Evolutionary conservation across 2,113 vertebrate genomes (phyloP).

Genomic region (Pachycephala philippinensis): DNA sequence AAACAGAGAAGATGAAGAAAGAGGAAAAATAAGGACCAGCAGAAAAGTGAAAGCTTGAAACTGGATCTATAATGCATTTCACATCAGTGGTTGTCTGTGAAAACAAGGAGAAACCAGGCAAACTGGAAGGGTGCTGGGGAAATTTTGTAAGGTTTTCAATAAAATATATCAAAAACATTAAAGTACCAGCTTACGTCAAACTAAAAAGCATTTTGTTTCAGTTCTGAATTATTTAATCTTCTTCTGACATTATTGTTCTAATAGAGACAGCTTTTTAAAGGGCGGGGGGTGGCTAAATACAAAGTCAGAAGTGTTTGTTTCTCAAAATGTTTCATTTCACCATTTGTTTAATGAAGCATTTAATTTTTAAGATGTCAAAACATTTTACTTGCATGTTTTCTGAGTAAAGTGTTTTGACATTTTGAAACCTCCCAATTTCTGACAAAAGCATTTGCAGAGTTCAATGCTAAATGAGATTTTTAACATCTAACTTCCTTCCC

Average conservation of each 20-base stretch:
- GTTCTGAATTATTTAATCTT: neutral
- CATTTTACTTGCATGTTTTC: neutral
- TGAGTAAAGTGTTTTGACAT: neutral
- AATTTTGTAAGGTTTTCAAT: neutral
- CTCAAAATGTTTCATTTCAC: neutral
- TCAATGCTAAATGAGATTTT: neutral
- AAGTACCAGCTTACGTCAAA: neutral
- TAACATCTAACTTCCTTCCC: neutral
- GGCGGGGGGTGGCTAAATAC: neutral
- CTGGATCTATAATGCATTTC: neutral
- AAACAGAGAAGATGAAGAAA: neutral
- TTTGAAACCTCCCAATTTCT: neutral
- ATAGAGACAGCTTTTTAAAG: neutral
- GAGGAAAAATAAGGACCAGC: neutral
- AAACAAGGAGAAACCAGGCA: neutral
- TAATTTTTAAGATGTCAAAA: slow-evolving; percentile 18
- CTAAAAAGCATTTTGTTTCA: neutral
- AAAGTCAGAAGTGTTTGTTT: neutral
- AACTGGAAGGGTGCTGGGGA: neutral
- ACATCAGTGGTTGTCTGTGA: neutral
- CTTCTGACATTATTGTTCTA: neutral
- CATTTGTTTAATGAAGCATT: neutral
- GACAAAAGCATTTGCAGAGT: neutral
- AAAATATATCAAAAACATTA: neutral
- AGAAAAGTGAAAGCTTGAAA: neutral